Conservation (phyloP, 2,888 invertebrate species). For the Buathra laborator region DNA sequence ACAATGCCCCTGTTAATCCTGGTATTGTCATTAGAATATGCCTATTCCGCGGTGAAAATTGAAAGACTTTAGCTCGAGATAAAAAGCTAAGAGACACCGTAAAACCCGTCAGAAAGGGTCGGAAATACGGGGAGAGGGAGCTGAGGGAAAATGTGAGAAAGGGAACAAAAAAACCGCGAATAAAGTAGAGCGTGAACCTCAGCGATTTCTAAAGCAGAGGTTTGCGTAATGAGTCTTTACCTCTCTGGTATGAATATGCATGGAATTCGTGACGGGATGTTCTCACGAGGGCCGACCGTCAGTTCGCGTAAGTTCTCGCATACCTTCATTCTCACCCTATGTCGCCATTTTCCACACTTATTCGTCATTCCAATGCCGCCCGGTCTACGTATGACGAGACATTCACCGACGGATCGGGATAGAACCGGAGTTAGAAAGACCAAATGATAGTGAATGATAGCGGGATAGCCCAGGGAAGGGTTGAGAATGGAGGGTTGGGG, state of each 20-base stretch:
- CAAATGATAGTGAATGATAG: conserved; percentile 6
- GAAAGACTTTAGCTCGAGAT: not conserved
- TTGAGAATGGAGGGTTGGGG: not conserved
- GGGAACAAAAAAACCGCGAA: not conserved
- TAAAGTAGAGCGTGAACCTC: conserved; percentile 9
- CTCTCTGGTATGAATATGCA: conserved; percentile 45
- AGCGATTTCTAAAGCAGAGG: conserved; percentile 51
- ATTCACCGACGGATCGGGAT: not conserved
- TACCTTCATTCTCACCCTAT: not conserved
- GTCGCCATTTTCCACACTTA: not conserved
- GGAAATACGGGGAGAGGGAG: not conserved
- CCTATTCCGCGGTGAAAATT: conserved; percentile 9
- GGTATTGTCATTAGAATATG: conserved; percentile 18
- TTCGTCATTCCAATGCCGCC: not conserved
- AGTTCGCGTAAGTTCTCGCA: conserved; percentile 14
- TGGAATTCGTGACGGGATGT: conserved; percentile 32
- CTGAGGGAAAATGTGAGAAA: not conserved
- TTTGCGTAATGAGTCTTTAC: conserved; percentile 52
- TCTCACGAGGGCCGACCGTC: conserved; percentile 19
- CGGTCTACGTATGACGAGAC: not conserved
- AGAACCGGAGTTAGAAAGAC: not conserved
- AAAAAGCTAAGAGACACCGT: not conserved
- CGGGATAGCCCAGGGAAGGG: not conserved
- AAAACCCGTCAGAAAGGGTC: not conserved
- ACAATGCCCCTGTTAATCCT: not conserved